Percentiles rank a stretch among this genome's conserved stretches.
phyloP scores from a whole-genome alignment of 2,888 invertebrate species.

The Andrena trimmerana region DNA sequence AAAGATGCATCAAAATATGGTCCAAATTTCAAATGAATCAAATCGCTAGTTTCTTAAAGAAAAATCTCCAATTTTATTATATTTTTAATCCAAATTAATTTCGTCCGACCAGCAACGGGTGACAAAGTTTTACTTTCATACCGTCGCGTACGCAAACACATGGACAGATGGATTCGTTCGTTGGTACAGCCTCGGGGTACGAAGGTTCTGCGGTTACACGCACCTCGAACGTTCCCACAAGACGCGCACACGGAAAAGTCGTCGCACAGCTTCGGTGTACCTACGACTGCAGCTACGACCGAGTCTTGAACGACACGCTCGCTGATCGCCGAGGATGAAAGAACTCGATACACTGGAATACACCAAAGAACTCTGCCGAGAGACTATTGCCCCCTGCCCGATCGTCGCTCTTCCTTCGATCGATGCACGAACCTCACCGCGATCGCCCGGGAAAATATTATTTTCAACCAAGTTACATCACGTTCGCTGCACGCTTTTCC shows the following conservation, averaged over 20 bases:
- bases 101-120: not conserved
- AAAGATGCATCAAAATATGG: too few species aligned
- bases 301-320: slow-evolving; percentile 59
- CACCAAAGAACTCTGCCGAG: slow-evolving; percentile 61
- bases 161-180: slow-evolving; percentile 26
- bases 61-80: too few species aligned
- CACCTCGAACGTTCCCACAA: slow-evolving; percentile 80
- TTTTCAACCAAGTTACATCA: not conserved
- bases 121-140: slow-evolving; percentile 32
- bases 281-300: slow-evolving; percentile 53
- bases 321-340: slow-evolving; percentile 37
- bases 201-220: slow-evolving; percentile 79
- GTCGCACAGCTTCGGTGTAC: slow-evolving; percentile 48
- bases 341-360: slow-evolving; percentile 70
- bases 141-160: slow-evolving; percentile 14
- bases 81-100: not conserved
- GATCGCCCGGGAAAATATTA: not conserved
- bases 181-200: slow-evolving; percentile 31
- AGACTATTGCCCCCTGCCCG: slow-evolving; percentile 9
- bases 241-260: slow-evolving; percentile 66
- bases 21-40: too few species aligned
- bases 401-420: not conserved
- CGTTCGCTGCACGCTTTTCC: not conserved
- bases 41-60: too few species aligned
- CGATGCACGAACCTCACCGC: not conserved